A percentile compares a stretch with the other conserved stretches of the same genome.
phyloP scores from a whole-genome alignment of 2,888 invertebrate species.

The Alentia gelatinosa region DNA sequence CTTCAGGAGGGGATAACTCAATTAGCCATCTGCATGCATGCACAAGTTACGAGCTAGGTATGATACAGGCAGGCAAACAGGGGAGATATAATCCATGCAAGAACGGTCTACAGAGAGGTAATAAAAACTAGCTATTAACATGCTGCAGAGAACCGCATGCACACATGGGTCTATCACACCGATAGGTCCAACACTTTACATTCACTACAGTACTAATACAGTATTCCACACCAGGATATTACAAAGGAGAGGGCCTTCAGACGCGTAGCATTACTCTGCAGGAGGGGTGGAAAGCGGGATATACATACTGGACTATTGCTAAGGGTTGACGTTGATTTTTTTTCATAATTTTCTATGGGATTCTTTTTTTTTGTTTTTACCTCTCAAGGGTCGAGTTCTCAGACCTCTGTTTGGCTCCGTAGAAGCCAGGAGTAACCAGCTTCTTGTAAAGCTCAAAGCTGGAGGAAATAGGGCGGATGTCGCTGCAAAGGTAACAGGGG shows the following conservation, averaged over 20 bases:
- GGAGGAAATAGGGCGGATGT: conserved; percentile 23
- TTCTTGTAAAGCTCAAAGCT: conserved; percentile 73
- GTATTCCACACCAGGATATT: background rate
- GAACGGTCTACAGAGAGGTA: background rate
- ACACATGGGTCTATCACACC: background rate
- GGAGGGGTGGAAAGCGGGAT: background rate
- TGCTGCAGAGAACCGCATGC: background rate
- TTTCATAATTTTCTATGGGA: no score
- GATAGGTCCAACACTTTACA: background rate
- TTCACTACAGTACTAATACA: no score
- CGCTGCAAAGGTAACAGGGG: conserved; percentile 2
- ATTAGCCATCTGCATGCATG: background rate
- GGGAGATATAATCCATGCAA: background rate
- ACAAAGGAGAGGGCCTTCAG: background rate
- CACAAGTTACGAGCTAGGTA: background rate
- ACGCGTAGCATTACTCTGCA: background rate
- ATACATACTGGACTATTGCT: background rate
- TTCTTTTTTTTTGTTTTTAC: no score
- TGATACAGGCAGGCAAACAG: background rate
- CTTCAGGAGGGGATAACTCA: background rate
- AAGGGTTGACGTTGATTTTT: background rate
- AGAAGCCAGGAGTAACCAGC: conserved; percentile 75
- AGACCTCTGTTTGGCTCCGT: conserved; percentile 64
- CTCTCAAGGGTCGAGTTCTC: conserved; percentile 37
- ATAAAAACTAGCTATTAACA: no score